phyloP scores from a whole-genome alignment of 2,797 vertebrate species.

The Phoeniculus purpureus region DNA sequence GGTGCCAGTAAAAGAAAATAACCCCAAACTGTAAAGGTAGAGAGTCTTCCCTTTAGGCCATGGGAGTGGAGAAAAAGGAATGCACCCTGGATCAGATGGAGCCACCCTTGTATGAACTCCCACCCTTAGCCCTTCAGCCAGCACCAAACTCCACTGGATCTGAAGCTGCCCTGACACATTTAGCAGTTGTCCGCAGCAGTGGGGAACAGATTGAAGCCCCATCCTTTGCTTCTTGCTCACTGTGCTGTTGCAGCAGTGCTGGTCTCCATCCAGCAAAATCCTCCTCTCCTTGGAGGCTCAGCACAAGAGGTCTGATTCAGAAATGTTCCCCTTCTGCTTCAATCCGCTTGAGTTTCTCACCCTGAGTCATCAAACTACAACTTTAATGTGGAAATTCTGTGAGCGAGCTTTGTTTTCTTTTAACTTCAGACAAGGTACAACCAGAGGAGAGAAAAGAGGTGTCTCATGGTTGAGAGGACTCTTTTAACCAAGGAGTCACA shows the following conservation, averaged over 20 bases:
- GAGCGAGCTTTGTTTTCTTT: conserved; percentile 55
- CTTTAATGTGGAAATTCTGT: conserved; percentile 60
- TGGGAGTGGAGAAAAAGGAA: conserved; percentile 42
- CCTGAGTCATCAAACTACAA: conserved; percentile 36
- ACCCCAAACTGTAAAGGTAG: neutral
- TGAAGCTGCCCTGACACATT: neutral
- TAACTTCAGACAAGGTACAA: conserved; percentile 60
- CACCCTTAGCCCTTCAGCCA: neutral
- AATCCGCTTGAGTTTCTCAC: conserved; percentile 36
- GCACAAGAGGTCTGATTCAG: conserved; percentile 53
- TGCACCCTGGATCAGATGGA: conserved; percentile 5
- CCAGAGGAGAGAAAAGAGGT: neutral
- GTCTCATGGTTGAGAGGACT: conserved; percentile 69
- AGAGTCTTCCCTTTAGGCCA: conserved; percentile 11
- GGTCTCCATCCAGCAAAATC: conserved; percentile 32
- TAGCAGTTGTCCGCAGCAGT: neutral
- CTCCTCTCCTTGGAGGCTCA: conserved; percentile 14
- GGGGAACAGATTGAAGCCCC: neutral
- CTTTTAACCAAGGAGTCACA: conserved; percentile 68
- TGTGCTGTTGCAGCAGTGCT: neutral
- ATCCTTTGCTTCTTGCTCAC: conserved; percentile 32
- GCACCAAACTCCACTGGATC: neutral
- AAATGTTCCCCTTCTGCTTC: conserved; percentile 38
- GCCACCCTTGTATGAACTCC: neutral
- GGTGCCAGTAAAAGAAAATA: conserved; percentile 29